Base-by-base conservation (phyloP, 2,888 invertebrate genomes). In the Drosophila nigricruria region DNA sequence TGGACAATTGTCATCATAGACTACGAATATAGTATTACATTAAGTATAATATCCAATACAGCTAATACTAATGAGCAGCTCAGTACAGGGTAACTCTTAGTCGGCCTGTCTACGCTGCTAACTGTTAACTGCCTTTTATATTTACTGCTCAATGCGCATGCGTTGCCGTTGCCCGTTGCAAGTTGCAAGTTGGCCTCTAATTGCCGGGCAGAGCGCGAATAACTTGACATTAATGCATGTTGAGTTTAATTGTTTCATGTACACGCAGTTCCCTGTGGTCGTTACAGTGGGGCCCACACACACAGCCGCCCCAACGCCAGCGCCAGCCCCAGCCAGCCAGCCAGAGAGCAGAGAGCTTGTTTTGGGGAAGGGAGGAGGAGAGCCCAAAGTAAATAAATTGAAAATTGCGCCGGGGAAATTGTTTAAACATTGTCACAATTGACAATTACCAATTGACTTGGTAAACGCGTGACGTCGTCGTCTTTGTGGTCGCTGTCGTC, bases 221-320 rank as follows among this genome's bases (percentile, higher is more conserved):
- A 87, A 89, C 77, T 88, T 88, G 87, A 89, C 84, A 89, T 89
- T 89, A 85, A 85, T 89, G 84, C 89, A 89, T 85, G 89, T 89
- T 87, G 89, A 75, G 74, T 85, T 85, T 85, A 85, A 85, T 85
- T 89, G 84, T 89, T 83, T 79, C 82, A 77, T 88, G 82, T 83
- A 77, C 64, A 85, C 88, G 88, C 86, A 77, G 81, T 89, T 88
- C 76, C 87, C 75, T 76, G 76, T 71, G 65, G 47, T 52, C 20
- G 49, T 49, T 45, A 12, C 52, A 38, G 43, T 9, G 56, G 3
- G 53, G 79, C 77, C 71, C 77, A 77, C 76, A 77, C 74, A 74
- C 50, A 25, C 38, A 27, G 62, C 58, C 30, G 76, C 61, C 38
- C 25, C 49, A 27, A 9, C 36, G 3, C 34, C 16, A 53, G 52